A percentile compares a stretch with the other conserved stretches of the same genome.
phyloP scores from a whole-genome alignment of 1,140 invertebrate genomes.

The Drosophila watanabei region DNA sequence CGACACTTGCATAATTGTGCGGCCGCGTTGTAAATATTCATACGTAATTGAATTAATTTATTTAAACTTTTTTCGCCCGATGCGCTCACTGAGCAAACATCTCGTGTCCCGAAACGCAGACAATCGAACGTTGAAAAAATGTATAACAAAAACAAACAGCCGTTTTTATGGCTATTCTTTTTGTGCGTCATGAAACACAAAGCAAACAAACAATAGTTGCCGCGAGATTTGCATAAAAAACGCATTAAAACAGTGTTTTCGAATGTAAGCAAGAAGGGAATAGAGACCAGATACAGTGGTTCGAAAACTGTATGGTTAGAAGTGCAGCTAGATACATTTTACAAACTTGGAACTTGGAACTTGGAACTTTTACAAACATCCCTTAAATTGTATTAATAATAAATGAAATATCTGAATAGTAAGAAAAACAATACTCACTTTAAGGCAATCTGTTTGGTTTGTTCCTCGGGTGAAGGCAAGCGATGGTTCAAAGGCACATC shows the following conservation, averaged over 20 bases:
- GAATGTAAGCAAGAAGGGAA: conserved; percentile 33
- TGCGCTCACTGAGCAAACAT: conserved; percentile 40
- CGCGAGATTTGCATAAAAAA: conserved; percentile 68
- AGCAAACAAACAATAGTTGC: conserved; percentile 47
- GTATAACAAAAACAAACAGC: conserved; percentile 20
- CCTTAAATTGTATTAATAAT: not conserved
- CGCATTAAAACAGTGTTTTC: conserved; percentile 61
- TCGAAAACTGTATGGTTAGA: conserved; percentile 23
- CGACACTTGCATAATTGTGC: conserved; percentile 80
- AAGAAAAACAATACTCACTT: conserved; percentile 88
- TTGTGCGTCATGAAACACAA: conserved; percentile 47
- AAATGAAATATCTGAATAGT: not conserved
- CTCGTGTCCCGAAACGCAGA: conserved; percentile 35
- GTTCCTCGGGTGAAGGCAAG: conserved; percentile 93
- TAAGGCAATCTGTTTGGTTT: conserved; percentile 91
- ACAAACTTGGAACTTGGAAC: too few species aligned
- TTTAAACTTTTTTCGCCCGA: conserved; percentile 51
- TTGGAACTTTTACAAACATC: not conserved
- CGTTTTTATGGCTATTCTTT: conserved; percentile 52
- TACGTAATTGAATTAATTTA: conserved; percentile 83
- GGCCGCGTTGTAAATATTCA: conserved; percentile 73
- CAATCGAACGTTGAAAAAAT: conserved; percentile 39
- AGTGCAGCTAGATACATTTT: conserved; percentile 7
- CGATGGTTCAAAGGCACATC: conserved; percentile 92
- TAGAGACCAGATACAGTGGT: not conserved